These are phyloP conservation scores for Aspiorhynchus laticeps DNA, from an alignment of 2,113 vertebrate species.

Conservation along the genomic window DNA sequence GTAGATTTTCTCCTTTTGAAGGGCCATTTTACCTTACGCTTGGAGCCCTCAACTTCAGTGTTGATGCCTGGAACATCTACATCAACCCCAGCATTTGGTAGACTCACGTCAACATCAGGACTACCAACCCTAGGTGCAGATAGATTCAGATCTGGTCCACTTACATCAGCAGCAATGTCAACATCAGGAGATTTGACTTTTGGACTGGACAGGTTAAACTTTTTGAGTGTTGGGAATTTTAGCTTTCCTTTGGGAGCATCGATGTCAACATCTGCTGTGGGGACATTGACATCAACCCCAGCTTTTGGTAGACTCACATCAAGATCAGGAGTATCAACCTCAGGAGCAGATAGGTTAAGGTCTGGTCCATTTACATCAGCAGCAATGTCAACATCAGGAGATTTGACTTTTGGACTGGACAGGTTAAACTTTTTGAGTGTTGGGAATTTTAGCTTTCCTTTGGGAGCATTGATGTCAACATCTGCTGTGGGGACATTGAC, in stretches of 20 bases:
- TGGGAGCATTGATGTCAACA: constrained; percentile 53
- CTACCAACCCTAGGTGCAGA: constrained; percentile 61
- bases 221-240: constrained; percentile 59
- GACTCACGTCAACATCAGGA: constrained; percentile 30
- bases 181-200: constrained; percentile 51
- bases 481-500: constrained; percentile 58
- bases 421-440: constrained; percentile 50
- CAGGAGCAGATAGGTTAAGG: constrained; percentile 60
- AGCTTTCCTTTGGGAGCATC: constrained; percentile 57
- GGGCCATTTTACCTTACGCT: constrained; percentile 63
- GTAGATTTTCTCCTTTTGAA: constrained; percentile 61
- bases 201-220: constrained; percentile 36
- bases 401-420: constrained; percentile 48
- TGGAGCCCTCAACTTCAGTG: constrained; percentile 37
- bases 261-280: constrained; percentile 56
- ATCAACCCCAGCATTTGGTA: constrained; percentile 60
- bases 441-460: constrained; percentile 61
- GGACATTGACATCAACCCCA: constrained; percentile 59
- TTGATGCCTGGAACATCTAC: constrained; percentile 58
- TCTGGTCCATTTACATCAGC: constrained; percentile 56
- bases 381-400: constrained; percentile 44
- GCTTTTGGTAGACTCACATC: constrained; percentile 54
- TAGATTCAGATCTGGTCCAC: constrained; percentile 61
- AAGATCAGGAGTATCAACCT: constrained; percentile 45
- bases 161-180: constrained; percentile 38